These are phyloP conservation scores for Channa argus DNA, from an alignment of 2,113 vertebrate species.

Conservation along the genomic window DNA sequence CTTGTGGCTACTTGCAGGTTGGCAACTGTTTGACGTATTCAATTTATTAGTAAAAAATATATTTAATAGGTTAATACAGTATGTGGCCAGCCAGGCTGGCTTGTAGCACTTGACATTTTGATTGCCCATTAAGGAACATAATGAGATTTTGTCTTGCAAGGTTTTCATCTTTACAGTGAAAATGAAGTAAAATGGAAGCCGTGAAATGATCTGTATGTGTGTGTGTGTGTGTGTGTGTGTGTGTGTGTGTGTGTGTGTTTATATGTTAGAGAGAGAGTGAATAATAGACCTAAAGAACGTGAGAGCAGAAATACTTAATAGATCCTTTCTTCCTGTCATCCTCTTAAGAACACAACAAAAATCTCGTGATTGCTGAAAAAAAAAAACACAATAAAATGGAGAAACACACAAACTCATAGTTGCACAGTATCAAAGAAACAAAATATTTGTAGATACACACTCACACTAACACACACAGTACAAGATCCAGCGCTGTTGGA, in stretches of 20 bases:
- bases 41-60: not conserved
- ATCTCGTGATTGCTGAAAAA: conserved; percentile 14
- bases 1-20: not conserved
- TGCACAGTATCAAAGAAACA: not conserved
- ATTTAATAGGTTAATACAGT: not conserved
- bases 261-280: not conserved
- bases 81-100: not conserved
- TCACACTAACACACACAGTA: not conserved
- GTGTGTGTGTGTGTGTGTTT: not conserved
- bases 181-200: not conserved
- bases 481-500: conserved; percentile 33
- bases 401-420: not conserved
- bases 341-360: conserved; percentile 33
- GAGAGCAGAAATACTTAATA: conserved; percentile 6
- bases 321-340: conserved; percentile 19
- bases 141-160: conserved; percentile 13
- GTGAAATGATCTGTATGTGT: not conserved
- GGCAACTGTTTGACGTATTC: not conserved
- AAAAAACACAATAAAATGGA: not conserved
- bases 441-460: not conserved
- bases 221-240: not conserved
- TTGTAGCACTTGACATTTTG: conserved; percentile 9
- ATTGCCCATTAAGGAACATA: conserved; percentile 9
- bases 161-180: not conserved
- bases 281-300: not conserved